Evolutionary conservation across 2,888 invertebrate genomes (phyloP).

Genomic region (Fragum whitleyi): DNA sequence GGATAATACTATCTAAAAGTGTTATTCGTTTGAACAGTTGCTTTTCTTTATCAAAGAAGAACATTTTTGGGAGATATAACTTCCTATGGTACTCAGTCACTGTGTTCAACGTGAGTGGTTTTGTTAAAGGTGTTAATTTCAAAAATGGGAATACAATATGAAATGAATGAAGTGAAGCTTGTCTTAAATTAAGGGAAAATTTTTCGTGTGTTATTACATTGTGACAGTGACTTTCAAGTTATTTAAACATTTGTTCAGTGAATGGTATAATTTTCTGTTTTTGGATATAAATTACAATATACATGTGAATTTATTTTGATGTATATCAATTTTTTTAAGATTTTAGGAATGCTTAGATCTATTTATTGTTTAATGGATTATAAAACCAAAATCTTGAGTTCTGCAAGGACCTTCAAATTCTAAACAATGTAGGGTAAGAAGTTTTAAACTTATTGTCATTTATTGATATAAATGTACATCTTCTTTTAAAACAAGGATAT

Average conservation of each 20-base stretch:
- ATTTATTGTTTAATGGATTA: no score
- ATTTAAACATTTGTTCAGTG: not conserved
- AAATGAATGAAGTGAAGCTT: not conserved
- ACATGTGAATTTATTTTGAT: not conserved
- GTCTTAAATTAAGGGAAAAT: not conserved
- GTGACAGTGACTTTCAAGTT: conserved; percentile 1
- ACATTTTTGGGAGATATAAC: not conserved
- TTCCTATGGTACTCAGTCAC: no score
- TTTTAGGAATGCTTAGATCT: no score
- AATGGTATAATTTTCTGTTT: not conserved
- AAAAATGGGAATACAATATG: not conserved
- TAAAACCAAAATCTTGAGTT: no score
- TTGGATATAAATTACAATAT: not conserved
- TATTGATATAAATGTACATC: no score
- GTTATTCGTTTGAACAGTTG: not conserved
- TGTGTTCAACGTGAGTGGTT: no score
- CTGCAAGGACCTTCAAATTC: no score
- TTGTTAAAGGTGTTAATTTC: not conserved
- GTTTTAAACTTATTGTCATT: no score
- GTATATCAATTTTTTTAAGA: no score
- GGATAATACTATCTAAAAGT: not conserved
- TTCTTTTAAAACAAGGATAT: no score
- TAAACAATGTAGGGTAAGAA: no score
- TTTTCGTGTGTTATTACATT: not conserved
- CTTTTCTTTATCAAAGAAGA: not conserved